phyloP scores from a whole-genome alignment of 2,797 vertebrate genomes.

The Discoglossus pictus region DNA sequence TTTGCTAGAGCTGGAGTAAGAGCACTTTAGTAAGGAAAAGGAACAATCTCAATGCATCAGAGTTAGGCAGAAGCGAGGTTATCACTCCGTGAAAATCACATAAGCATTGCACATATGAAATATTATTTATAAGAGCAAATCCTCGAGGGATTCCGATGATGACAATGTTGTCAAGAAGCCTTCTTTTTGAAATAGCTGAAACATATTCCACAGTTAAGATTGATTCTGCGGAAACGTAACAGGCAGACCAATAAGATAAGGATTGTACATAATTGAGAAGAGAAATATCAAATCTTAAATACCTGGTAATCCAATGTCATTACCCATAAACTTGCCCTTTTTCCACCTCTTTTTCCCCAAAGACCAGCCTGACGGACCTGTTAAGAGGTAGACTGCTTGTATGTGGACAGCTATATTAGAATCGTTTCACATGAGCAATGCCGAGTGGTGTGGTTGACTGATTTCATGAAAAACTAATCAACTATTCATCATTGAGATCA shows the following conservation, averaged over 20 bases:
- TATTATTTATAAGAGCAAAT: conserved; percentile 82
- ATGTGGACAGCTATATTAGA: conserved; percentile 94
- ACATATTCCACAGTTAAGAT: conserved; percentile 73
- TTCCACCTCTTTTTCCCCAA: conserved; percentile 81
- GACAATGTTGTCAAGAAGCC: conserved; percentile 73
- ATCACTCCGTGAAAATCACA: conserved; percentile 75
- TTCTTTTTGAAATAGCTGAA: conserved; percentile 67
- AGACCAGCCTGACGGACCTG: conserved; percentile 74
- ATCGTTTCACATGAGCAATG: conserved; percentile 84
- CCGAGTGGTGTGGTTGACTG: conserved; percentile 87
- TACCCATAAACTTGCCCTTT: conserved; percentile 96
- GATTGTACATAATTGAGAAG: conserved; percentile 83
- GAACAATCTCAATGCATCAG: conserved; percentile 74
- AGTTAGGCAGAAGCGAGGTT: conserved; percentile 67
- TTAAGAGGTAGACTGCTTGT: conserved; percentile 72
- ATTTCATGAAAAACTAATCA: conserved; percentile 99
- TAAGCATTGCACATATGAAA: conserved; percentile 78
- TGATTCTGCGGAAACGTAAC: conserved; percentile 75
- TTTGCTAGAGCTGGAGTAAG: conserved; percentile 74
- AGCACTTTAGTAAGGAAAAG: conserved; percentile 71
- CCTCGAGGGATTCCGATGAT: conserved; percentile 72
- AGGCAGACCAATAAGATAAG: conserved; percentile 68
- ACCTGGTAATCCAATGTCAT: conserved; percentile 92
- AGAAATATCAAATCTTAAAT: conserved; percentile 94
- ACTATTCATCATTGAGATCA: conserved; percentile 99